Evolutionary conservation across 2,888 invertebrate genomes (phyloP).

Genomic region (Tribolium freemani): DNA sequence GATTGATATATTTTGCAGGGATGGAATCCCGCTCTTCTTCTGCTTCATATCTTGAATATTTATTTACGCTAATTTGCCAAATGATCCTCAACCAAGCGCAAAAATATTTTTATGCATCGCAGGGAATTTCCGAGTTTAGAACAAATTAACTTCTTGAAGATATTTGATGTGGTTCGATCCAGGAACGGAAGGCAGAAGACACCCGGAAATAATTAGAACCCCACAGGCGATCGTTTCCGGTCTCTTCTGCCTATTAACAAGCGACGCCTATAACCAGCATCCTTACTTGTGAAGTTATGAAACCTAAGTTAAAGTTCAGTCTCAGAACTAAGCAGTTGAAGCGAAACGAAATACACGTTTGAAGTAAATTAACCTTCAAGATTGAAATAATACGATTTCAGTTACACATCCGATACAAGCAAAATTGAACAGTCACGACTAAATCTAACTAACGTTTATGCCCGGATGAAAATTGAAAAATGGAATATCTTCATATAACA

Average conservation of each 20-base stretch:
- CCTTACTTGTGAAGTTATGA: conserved; percentile 52
- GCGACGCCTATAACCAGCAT: conserved; percentile 56
- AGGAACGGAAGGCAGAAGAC: conserved; percentile 53
- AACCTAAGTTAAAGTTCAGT: conserved; percentile 37
- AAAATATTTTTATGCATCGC: background rate
- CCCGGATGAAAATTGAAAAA: conserved; percentile 26
- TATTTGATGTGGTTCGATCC: conserved; percentile 31
- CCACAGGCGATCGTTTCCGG: conserved; percentile 64
- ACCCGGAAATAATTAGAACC: conserved; percentile 63
- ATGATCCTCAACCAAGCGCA: conserved; percentile 4
- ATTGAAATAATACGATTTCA: conserved; percentile 40
- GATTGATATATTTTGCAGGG: conserved; percentile 62
- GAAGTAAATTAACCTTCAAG: conserved; percentile 39
- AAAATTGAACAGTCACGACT: conserved; percentile 16
- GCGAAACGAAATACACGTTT: conserved; percentile 40
- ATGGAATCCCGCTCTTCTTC: conserved; percentile 53
- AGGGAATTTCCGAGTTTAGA: background rate
- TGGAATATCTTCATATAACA: conserved; percentile 10
- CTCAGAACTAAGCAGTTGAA: conserved; percentile 28
- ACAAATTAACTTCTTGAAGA: background rate
- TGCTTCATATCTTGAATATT: conserved; percentile 45
- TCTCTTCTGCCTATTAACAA: conserved; percentile 62
- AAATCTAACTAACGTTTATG: conserved; percentile 12
- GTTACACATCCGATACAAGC: conserved; percentile 21
- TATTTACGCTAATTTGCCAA: conserved; percentile 37